These are phyloP conservation scores for Agapetus fuscipes DNA, from an alignment of 2,888 invertebrate species.

Conservation along the genomic window DNA sequence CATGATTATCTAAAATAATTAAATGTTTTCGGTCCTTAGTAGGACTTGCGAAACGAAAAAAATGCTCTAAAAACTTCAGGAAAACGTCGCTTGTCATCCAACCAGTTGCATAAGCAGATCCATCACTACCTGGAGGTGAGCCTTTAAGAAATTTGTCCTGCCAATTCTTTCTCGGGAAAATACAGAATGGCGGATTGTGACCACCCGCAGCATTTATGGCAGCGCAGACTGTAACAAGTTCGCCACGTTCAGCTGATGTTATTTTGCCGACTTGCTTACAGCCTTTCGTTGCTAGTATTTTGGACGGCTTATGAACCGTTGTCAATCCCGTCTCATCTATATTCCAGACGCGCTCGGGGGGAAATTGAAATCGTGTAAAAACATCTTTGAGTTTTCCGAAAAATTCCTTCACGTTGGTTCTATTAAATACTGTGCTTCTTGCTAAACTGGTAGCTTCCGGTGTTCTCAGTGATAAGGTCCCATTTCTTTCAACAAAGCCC, in stretches of 20 bases:
- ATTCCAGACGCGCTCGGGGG: slow-evolving; percentile 21
- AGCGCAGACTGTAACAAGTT: slow-evolving; percentile 26
- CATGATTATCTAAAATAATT: slow-evolving; percentile 28
- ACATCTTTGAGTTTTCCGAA: slow-evolving; percentile 24
- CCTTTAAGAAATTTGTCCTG: slow-evolving; percentile 25
- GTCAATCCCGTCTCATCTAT: slow-evolving; percentile 22
- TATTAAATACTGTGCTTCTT: slow-evolving; percentile 21
- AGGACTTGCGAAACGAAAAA: slow-evolving; percentile 27
- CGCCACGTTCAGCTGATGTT: slow-evolving; percentile 28
- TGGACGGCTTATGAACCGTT: slow-evolving; percentile 22
- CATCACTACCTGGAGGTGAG: slow-evolving; percentile 28
- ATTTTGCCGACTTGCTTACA: slow-evolving; percentile 24
- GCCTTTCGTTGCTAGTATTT: slow-evolving; percentile 23
- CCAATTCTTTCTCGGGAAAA: slow-evolving; percentile 28
- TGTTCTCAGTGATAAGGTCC: slow-evolving; percentile 20
- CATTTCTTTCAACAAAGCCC: slow-evolving; percentile 16
- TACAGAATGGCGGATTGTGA: slow-evolving; percentile 26
- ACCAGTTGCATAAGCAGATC: slow-evolving; percentile 27
- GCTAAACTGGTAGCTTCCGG: slow-evolving; percentile 23
- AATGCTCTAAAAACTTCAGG: slow-evolving; percentile 26
- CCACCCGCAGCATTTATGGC: slow-evolving; percentile 26
- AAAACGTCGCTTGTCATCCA: slow-evolving; percentile 30
- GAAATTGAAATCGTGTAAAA: slow-evolving; percentile 17
- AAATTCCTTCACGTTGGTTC: no score
- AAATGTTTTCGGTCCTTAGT: no score